Evolutionary conservation across 2,113 vertebrate species (phyloP), one percentile per base, ranked within the genome.

Genomic region (Siphamia tubifer): DNA sequence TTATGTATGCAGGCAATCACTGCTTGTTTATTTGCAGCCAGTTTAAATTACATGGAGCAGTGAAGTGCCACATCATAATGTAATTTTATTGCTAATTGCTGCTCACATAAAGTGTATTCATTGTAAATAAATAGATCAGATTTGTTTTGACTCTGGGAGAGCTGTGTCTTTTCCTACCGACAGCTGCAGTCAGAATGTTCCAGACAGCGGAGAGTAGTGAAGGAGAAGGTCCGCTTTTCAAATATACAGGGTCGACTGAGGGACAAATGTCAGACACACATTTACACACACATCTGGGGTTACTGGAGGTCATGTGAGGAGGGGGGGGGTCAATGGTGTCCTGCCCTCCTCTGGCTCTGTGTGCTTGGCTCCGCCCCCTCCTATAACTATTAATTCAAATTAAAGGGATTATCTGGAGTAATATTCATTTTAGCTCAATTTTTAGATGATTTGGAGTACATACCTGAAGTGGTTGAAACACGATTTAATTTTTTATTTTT

Each of bases 1-100:
- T 71, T 58, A 83, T 81, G 56, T 51, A 67, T 78, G 66, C 53
- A 56, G 66, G 57, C 67, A 71, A 74, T 79, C 67, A 65, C 55
- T 32, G 60, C 42, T 9, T 71, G 57, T 76, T 77, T 80, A 73
- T 76, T 73, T 69, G 64, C 57, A 35, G 32, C 38, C 70, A 45
- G 24, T 54, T 74, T 7, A 68, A 77, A 84, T 80, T 55, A 67
- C 68, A 36, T 1, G 17, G 31, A 70, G 68, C 52, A 55, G 45
- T 49, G 31, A 76, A 74, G 60, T 68, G 76, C 48, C 36, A 68
- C 68, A 62, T 21, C 42, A 42, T 64, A 24, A 6, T 34, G 38
- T 35, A 36, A 25, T 48, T 68, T 44, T 15, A 32, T 25, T 52
- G 43, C 53, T 38, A 52, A 20, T 23, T 24, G 39, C 20, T 12